A percentile compares a stretch with the other conserved stretches of the same genome.
Conservation (phyloP, 37 sponge, comb jelly and placozoan genomes). For the Ianthella basta region DNA sequence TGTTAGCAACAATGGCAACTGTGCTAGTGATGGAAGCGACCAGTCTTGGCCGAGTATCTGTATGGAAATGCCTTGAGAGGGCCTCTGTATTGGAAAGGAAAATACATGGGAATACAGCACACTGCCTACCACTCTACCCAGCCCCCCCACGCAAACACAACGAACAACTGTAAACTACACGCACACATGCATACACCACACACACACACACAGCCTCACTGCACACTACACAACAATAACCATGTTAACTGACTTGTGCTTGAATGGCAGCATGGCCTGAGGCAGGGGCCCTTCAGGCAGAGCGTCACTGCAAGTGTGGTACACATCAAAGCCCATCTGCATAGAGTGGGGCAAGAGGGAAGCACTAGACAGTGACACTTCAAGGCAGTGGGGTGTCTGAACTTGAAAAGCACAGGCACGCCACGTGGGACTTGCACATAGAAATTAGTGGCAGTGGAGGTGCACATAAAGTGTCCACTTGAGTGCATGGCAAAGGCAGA, state of each 20-base stretch:
- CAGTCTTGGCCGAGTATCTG: slow-evolving; percentile 10
- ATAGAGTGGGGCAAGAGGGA: background rate
- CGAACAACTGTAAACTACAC: background rate
- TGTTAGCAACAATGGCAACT: too few species aligned
- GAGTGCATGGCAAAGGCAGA: too few species aligned
- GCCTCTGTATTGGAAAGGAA: background rate
- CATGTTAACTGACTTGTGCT: background rate
- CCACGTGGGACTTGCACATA: too few species aligned
- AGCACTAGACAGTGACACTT: background rate
- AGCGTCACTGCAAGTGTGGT: slow-evolving; percentile 10
- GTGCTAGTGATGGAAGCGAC: slow-evolving; percentile 5
- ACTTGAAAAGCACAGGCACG: too few species aligned
- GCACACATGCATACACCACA: background rate
- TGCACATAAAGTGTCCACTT: background rate
- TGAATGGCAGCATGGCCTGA: slow-evolving; percentile 10
- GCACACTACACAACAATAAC: too few species aligned
- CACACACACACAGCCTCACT: too few species aligned
- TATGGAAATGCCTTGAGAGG: slow-evolving; percentile 16
- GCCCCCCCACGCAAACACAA: background rate
- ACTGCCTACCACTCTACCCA: background rate
- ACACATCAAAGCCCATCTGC: slow-evolving; percentile 70
- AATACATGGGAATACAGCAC: background rate
- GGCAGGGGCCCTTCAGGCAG: slow-evolving; percentile 7
- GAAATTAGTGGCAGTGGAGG: too few species aligned
- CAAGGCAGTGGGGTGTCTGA: too few species aligned